Percentiles rank a stretch among this genome's conserved stretches.
Evolutionary conservation across 2,888 invertebrate genomes (phyloP).

Genomic region (Drosophila lutescens): DNA sequence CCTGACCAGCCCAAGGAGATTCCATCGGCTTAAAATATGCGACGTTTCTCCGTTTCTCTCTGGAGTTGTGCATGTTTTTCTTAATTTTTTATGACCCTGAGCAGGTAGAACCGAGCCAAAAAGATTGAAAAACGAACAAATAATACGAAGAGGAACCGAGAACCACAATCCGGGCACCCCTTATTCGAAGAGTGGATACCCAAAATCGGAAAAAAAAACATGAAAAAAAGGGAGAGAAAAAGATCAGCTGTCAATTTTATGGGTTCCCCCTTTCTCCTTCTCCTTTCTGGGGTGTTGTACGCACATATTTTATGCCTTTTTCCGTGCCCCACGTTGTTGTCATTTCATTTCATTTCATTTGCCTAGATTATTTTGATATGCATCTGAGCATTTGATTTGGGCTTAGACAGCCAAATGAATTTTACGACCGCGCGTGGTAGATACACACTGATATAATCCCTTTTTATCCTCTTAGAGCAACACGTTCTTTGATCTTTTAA

Average conservation of each 20-base stretch:
- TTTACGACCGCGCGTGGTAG: constrained; percentile 42
- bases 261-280: constrained; percentile 47
- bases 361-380: constrained; percentile 65
- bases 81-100: constrained; percentile 68
- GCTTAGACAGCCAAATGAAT: constrained; percentile 29
- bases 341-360: constrained; percentile 61
- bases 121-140: constrained; percentile 26
- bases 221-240: constrained; percentile 40
- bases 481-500: constrained; percentile 32
- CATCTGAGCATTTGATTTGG: constrained; percentile 61
- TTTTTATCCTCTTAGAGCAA: constrained; percentile 13
- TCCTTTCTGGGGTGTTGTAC: constrained; percentile 31
- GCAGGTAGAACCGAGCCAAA: constrained; percentile 56
- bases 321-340: constrained; percentile 49
- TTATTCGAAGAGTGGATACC: constrained; percentile 45
- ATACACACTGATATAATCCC: constrained; percentile 36
- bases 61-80: constrained; percentile 64
- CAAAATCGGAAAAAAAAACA: constrained; percentile 24
- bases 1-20: constrained; percentile 54
- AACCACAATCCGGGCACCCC: constrained; percentile 52
- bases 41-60: constrained; percentile 51
- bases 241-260: constrained; percentile 72
- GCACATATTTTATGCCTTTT: constrained; percentile 50
- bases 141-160: constrained; percentile 28
- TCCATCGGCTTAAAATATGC: constrained; percentile 65